Evolutionary conservation across 2,797 vertebrate genomes (phyloP), one percentile per base, ranked within the genome.

Genomic region (Periparus ater): DNA sequence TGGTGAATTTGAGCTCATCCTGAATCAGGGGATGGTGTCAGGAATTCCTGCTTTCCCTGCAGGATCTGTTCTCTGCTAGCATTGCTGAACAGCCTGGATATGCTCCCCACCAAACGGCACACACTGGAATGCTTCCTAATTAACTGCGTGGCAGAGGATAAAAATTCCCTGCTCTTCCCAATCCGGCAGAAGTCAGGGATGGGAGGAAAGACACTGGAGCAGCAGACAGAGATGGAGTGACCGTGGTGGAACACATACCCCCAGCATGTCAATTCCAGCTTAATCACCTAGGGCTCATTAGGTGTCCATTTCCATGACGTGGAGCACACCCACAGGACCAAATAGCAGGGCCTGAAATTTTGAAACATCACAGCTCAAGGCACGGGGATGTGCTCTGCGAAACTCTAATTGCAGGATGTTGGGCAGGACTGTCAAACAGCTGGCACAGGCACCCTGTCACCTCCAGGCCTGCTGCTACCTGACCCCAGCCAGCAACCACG

Each of bases 391-490:
- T 38, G 85, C 80, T 90, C 92, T 55, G 85, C 3, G 3, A 22
- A 96, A 45, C 70, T 88, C 60, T 89, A 88, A 95, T 95, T 92
- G 92, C 60, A 79, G 5, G 4, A 23, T 11, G 70, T 63, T 29
- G 63, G 57, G 89, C 89, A 85, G 63, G 80, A n/a, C 29, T 27
- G 77, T 57, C 86, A 76, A 89, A 86, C 91, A 96, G 88, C 96
- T 96, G 96, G 88, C 32, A 3, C 77, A 91, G 89, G 70, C 67
- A 57, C 53, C 45, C 38, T 2, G 60, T 81, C 91, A 96, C 88
- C 91, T 87, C 75, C 77, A 51, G 71, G 34, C 77, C 88, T 87
- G 87, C 91, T 87, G 71, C 76, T 85, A 53, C 89, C 92, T 81
- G 91, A 95, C 87, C 90, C 2, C 0, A 40, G 42, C 6, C 72